These are phyloP conservation scores for Drosophila peninsularis DNA, from an alignment of 2,888 invertebrate species.

Conservation along the genomic window DNA sequence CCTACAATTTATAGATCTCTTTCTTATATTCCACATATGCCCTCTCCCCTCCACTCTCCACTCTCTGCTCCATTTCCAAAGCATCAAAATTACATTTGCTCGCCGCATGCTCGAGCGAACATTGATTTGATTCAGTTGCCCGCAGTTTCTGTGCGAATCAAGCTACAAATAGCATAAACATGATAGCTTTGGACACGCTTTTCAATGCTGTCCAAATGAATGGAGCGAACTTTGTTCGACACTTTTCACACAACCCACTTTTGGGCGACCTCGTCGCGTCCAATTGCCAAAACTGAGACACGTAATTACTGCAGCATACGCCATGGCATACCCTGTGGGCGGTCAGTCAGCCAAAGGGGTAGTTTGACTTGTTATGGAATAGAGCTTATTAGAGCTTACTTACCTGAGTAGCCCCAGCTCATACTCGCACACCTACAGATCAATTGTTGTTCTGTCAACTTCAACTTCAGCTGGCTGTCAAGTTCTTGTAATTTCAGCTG, in stretches of 20 bases:
- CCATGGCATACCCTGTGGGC: constrained; percentile 2
- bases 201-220: constrained; percentile 20
- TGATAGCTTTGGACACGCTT: constrained; percentile 2
- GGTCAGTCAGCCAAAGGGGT: too few species aligned
- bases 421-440: too few species aligned
- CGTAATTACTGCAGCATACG: constrained; percentile 25
- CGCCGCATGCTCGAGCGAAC: constrained; percentile 16
- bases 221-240: constrained; percentile 1
- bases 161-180: constrained; percentile 5
- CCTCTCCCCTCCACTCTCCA: too few species aligned
- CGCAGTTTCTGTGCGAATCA: neutral
- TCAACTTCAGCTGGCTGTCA: neutral
- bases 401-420: neutral
- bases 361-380: too few species aligned
- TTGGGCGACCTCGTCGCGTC: neutral
- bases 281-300: constrained; percentile 15
- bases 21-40: too few species aligned
- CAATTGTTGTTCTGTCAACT: too few species aligned
- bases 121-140: constrained; percentile 44
- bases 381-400: too few species aligned
- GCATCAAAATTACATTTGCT: constrained; percentile 49
- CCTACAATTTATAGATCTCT: too few species aligned
- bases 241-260: neutral
- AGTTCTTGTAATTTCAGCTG: neutral
- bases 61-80: constrained; percentile 28